Evolutionary conservation across 2,797 vertebrate genomes (phyloP).

Genomic region (Lepilemur septentrionalis): DNA sequence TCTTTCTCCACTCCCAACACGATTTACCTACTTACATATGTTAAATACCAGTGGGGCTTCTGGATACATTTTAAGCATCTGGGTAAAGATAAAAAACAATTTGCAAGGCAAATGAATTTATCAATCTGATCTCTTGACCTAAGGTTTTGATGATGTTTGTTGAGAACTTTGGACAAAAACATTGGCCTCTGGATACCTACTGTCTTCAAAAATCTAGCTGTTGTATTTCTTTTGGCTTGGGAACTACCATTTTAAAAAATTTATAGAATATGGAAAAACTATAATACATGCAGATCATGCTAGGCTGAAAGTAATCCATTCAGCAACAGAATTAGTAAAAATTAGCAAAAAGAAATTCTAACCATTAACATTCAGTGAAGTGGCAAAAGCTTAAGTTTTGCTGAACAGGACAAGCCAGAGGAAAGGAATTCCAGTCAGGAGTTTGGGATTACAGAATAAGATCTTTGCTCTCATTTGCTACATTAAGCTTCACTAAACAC

Average conservation of each 20-base stretch:
- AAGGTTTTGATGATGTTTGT: conserved; percentile 74
- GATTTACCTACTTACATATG: conserved; percentile 32
- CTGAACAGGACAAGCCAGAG: conserved; percentile 38
- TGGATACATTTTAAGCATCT: conserved; percentile 75
- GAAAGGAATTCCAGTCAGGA: conserved; percentile 53
- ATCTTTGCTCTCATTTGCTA: conserved; percentile 71
- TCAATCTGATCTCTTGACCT: conserved; percentile 82
- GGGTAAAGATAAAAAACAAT: conserved; percentile 65
- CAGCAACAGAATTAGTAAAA: conserved; percentile 64
- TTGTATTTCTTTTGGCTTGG: conserved; percentile 57
- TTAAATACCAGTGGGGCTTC: conserved; percentile 52
- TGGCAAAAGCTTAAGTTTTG: conserved; percentile 39
- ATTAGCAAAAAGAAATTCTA: conserved; percentile 57
- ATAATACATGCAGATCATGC: conserved; percentile 41
- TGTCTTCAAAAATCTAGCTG: conserved; percentile 76
- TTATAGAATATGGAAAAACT: conserved; percentile 51
- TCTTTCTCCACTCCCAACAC: background rate
- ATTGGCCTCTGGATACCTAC: conserved; percentile 39
- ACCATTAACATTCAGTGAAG: conserved; percentile 45
- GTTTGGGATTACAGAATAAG: conserved; percentile 59
- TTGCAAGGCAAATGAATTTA: conserved; percentile 79
- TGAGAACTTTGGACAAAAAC: conserved; percentile 76
- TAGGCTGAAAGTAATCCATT: conserved; percentile 62
- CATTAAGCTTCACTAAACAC: conserved; percentile 73
- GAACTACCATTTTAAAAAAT: conserved; percentile 49